These are phyloP conservation scores for Koerneria pararmatus DNA, from an alignment of 2,888 invertebrate species.

Conservation along the genomic window DNA sequence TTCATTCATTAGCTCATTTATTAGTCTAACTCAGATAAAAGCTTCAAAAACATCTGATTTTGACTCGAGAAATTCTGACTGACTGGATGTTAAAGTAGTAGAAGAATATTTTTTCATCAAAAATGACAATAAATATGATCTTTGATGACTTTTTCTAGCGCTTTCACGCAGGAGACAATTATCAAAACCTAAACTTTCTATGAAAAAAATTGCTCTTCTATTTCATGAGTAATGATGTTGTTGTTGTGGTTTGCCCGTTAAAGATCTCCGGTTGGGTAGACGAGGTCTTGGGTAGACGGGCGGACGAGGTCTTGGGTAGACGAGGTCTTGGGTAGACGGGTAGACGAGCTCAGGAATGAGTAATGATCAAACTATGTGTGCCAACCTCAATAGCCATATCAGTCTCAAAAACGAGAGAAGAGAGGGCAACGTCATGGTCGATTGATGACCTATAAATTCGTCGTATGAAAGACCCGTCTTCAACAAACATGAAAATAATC, in stretches of 20 bases:
- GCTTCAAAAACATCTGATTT: slow-evolving; percentile 1
- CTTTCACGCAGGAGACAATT: slow-evolving; percentile 17
- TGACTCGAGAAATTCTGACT: too few relatives aligned
- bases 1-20: slow-evolving; percentile 58
- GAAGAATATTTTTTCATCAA: too few relatives aligned
- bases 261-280: too few relatives aligned
- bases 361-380: slow-evolving; percentile 29
- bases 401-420: slow-evolving; percentile 48
- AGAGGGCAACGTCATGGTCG: slow-evolving; percentile 37
- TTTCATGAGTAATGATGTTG: too few relatives aligned
- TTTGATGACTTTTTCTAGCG: slow-evolving; percentile 31
- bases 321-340: background rate
- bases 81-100: too few relatives aligned
- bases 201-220: background rate
- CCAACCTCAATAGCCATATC: slow-evolving; percentile 52
- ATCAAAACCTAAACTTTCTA: slow-evolving; percentile 14
- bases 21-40: slow-evolving; percentile 57
- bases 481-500: slow-evolving; percentile 17
- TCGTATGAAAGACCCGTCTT: too few relatives aligned
- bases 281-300: too few relatives aligned
- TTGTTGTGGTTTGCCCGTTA: too few relatives aligned
- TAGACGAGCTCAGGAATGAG: background rate
- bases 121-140: too few relatives aligned
- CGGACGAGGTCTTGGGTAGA: too few relatives aligned
- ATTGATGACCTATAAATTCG: slow-evolving; percentile 32